A percentile compares a stretch with the other conserved stretches of the same genome.
phyloP scores from a whole-genome alignment of 92 coral and sea anemone species.

The Montipora capitata region DNA sequence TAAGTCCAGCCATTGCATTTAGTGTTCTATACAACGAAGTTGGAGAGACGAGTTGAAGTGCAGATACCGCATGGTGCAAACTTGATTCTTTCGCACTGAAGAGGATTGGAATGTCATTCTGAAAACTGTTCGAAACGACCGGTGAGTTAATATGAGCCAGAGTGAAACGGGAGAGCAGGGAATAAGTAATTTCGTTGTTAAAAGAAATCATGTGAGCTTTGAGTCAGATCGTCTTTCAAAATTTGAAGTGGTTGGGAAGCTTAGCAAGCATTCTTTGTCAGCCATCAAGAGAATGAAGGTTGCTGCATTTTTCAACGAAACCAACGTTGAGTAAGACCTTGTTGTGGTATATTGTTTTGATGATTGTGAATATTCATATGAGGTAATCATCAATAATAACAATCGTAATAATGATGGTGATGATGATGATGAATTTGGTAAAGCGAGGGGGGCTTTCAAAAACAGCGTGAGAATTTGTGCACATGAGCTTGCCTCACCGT shows the following conservation, averaged over 20 bases:
- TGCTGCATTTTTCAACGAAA: conserved; percentile 35
- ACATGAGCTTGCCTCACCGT: too few species aligned
- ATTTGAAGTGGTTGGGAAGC: conserved; percentile 62
- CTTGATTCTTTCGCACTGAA: not conserved
- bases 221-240: conserved; percentile 45
- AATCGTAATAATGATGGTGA: too few species aligned
- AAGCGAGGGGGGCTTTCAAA: too few species aligned
- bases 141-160: too few species aligned
- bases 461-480: too few species aligned
- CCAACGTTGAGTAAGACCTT: conserved; percentile 47
- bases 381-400: conserved; percentile 9
- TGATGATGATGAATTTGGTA: too few species aligned
- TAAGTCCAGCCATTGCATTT: conserved; percentile 2
- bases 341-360: conserved; percentile 51
- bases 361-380: conserved; percentile 56
- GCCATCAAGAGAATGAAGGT: conserved; percentile 62
- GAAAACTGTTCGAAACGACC: not conserved
- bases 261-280: conserved; percentile 17
- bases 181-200: not conserved
- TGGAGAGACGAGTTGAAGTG: conserved; percentile 10
- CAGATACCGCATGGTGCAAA: conserved; percentile 39
- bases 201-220: conserved; percentile 47
- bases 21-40: not conserved
- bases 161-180: not conserved
- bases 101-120: not conserved